These are phyloP conservation scores for Drosophila cracens DNA, from an alignment of 2,888 invertebrate species.

Conservation along the genomic window DNA sequence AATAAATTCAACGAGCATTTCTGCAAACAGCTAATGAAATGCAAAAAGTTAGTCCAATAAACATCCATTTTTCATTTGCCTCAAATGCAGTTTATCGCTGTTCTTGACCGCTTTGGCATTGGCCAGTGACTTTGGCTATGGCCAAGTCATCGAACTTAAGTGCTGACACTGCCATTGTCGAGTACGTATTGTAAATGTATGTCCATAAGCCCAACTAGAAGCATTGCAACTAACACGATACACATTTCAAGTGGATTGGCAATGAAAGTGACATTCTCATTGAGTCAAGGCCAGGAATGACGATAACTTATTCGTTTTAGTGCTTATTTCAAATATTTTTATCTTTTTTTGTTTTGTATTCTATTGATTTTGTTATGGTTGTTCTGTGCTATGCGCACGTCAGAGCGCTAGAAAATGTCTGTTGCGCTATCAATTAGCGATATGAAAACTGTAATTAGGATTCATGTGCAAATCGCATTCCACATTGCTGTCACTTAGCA, in stretches of 20 bases:
- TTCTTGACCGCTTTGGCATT: slow-evolving; percentile 24
- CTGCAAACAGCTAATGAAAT: slow-evolving; percentile 5
- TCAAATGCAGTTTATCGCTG: slow-evolving; percentile 17
- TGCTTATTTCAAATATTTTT: background rate
- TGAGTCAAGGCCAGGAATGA: slow-evolving; percentile 16
- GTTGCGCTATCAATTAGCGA: slow-evolving; percentile 32
- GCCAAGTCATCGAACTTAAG: slow-evolving; percentile 37
- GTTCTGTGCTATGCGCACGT: background rate
- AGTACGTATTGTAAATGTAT: slow-evolving; percentile 20
- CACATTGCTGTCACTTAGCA: slow-evolving; percentile 21
- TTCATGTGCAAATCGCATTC: slow-evolving; percentile 37
- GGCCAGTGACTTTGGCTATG: slow-evolving; percentile 17
- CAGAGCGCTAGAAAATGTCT: background rate
- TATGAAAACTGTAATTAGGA: slow-evolving; percentile 56
- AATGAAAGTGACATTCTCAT: slow-evolving; percentile 35
- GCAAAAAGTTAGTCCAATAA: slow-evolving; percentile 5
- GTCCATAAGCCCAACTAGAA: slow-evolving; percentile 12
- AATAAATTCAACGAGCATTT: slow-evolving; percentile 19
- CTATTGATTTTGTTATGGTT: slow-evolving; percentile 36
- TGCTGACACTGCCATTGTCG: slow-evolving; percentile 36
- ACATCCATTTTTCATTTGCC: slow-evolving; percentile 25
- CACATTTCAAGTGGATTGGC: slow-evolving; percentile 41
- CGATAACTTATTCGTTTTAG: slow-evolving; percentile 3
- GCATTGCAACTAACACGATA: slow-evolving; percentile 9
- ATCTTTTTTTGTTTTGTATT: background rate